phyloP scores from a whole-genome alignment of 2,888 invertebrate genomes.

The Schrankia costaestrigalis region DNA sequence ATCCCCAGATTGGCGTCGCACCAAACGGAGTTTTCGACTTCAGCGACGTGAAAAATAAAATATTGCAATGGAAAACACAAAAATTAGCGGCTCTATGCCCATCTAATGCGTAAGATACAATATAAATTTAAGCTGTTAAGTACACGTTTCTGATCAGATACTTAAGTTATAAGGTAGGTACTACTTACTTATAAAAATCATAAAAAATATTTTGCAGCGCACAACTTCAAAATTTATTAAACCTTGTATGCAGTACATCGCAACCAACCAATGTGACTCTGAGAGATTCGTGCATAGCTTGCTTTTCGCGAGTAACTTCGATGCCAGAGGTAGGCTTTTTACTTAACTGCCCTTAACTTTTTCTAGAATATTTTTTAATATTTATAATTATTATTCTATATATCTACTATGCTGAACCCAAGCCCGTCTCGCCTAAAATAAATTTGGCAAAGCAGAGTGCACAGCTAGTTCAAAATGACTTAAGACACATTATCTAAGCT shows the following conservation, averaged over 20 bases:
- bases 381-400: no score
- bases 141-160: no score
- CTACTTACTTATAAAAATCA: no score
- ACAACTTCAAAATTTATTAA: conserved; percentile 77
- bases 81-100: conserved; percentile 68
- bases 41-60: conserved; percentile 71
- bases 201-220: conserved; percentile 40
- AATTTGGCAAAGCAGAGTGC: no score
- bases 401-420: no score
- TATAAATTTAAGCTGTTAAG: neutral
- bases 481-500: no score
- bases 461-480: no score
- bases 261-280: conserved; percentile 79
- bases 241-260: conserved; percentile 83
- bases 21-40: conserved; percentile 70
- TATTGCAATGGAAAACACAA: conserved; percentile 73
- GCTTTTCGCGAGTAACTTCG: conserved; percentile 80
- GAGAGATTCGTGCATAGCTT: conserved; percentile 83
- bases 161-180: no score
- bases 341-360: no score
- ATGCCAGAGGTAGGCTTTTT: conserved; percentile 67
- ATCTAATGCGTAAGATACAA: conserved; percentile 58
- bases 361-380: no score
- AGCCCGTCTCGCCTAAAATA: no score
- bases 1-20: conserved; percentile 56